Base-by-base conservation (phyloP, 2,888 invertebrate species). In the Phengaris alcon region DNA sequence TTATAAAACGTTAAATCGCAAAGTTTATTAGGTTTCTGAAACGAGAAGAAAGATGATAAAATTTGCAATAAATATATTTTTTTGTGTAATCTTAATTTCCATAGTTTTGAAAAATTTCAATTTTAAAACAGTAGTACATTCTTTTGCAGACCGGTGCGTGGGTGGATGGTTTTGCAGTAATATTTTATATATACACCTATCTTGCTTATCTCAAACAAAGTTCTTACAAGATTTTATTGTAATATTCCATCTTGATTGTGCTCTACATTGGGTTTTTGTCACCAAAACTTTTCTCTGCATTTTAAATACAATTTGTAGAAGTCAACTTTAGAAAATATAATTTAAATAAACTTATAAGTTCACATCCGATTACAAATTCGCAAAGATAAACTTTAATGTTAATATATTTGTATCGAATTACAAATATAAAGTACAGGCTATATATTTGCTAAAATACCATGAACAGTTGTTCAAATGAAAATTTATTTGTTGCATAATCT, bases 341-440 rank as follows among this genome's bases (percentile, higher is more conserved):
- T 72, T 72, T 72, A 72, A 72, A 52, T 8, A 52, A 72, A 72
- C 35, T 72, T 72, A 72, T 72, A 72, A 54, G 72, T 72, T 72
- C 72, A 72, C 72, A 72, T 72, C 72, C 52, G 72, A 72, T 54
- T 72, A 54, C 72, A 72, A 44, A 72, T 13, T 13, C 22, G 44
- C 52, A 72, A 52, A 52, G 72, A 72, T 72, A 72, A 72, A 72
- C 15, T 35, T 8, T 35, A 54, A 35, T 72, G 72, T 72, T 54
- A 72, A 72, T 52, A 54, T 72, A 54, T 72, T 54, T 72, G 52
- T 72, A 72, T 54, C 72, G 22, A 54, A 72, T 72, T 72, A 72
- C 72, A 6, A 64, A 64, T 64, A 64, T 54, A 72, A 72, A 52
- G 15, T 54, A 35, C 52, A 52, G 5, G 52, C 35, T 52, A 51